phyloP scores from a whole-genome alignment of 2,797 vertebrate genomes.

The Takifugu ocellatus region DNA sequence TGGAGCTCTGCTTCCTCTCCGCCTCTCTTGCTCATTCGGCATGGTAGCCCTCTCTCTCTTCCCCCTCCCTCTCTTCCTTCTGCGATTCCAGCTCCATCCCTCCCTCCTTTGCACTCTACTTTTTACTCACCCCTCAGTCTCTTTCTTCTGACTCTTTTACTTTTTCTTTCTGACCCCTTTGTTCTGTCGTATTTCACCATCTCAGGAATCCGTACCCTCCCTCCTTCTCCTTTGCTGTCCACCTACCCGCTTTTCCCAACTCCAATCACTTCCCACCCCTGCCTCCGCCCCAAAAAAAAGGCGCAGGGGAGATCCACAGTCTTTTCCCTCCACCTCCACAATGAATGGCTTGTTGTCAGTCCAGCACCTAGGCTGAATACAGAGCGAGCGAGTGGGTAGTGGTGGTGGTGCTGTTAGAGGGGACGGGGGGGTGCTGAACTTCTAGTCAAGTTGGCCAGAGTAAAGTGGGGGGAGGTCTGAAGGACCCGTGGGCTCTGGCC shows the following conservation, averaged over 20 bases:
- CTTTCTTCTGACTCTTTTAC: slow-evolving; percentile 37
- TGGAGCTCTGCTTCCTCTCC: slow-evolving; percentile 83
- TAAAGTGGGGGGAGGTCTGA: slow-evolving; percentile 47
- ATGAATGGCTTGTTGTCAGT: slow-evolving; percentile 83
- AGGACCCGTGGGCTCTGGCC: slow-evolving; percentile 48
- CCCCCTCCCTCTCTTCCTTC: slow-evolving; percentile 26
- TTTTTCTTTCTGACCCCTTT: slow-evolving; percentile 38
- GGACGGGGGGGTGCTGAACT: slow-evolving; percentile 57
- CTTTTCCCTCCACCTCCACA: slow-evolving; percentile 73
- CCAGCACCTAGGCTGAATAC: slow-evolving; percentile 80
- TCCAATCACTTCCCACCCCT: slow-evolving; percentile 22
- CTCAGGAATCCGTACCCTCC: slow-evolving; percentile 54
- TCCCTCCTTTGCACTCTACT: slow-evolving; percentile 50
- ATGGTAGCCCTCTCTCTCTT: slow-evolving; percentile 74
- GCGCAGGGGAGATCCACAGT: slow-evolving; percentile 78
- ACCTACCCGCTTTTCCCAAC: slow-evolving; percentile 11
- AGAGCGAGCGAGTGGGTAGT: slow-evolving; percentile 67
- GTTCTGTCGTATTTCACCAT: slow-evolving; percentile 61
- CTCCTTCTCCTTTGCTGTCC: slow-evolving; percentile 10
- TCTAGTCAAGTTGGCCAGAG: slow-evolving; percentile 71
- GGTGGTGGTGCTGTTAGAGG: slow-evolving; percentile 28
- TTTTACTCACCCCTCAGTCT: slow-evolving; percentile 51
- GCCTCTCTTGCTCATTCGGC: slow-evolving; percentile 83
- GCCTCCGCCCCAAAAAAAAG: slow-evolving; percentile 11
- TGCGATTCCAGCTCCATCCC: slow-evolving; percentile 50